Evolutionary conservation across 2,888 invertebrate genomes (phyloP), one percentile per base, ranked within the genome.

Genomic region (Drosophila nigricruria): DNA sequence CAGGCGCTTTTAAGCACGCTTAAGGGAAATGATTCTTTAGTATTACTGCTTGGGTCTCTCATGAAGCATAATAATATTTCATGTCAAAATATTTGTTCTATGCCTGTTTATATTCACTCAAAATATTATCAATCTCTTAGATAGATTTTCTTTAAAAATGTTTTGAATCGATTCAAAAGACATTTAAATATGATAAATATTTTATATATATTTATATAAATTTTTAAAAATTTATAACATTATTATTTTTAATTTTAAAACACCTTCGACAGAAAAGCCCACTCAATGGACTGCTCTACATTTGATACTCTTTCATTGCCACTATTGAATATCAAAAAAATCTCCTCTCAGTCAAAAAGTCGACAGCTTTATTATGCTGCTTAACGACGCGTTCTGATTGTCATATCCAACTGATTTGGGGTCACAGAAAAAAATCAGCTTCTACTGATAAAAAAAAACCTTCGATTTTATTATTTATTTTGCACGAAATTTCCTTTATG

Each of bases 311-410:
- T 9, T 16, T 12, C 9, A 27, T 42, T 27, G 1, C 12, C 14
- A 12, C 9, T 12, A 14, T 5, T 1, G 2, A 30, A 18, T 6
- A 18, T 6, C 5, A 52, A 23, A 12, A 30, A 50, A 38, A 36
- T 16, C 20, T 36, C 3, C 12, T 10, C 27, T 18, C 16, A 16
- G 66, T 54, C 47, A 67, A 52, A 50, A 42, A 52, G 53, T 67
- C 25, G 66, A 54, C 54, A 67, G 66, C 30, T 66, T 45, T 66
- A 81, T 86, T 81, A 72, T 72, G 54, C 63, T 71, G 83, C 66
- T 85, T 75, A 85, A 63, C 72, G 59, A 67, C 34, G 80, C 68
- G 52, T 63, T 60, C 68, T 75, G 80, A 85, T 82, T 79, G 79
- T 52, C 57, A 81, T 68, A 81, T 81, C 61, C 73, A 63, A 27